These are phyloP conservation scores for Pristionchus entomophagus DNA, from an alignment of 2,888 invertebrate species.

Conservation along the genomic window DNA sequence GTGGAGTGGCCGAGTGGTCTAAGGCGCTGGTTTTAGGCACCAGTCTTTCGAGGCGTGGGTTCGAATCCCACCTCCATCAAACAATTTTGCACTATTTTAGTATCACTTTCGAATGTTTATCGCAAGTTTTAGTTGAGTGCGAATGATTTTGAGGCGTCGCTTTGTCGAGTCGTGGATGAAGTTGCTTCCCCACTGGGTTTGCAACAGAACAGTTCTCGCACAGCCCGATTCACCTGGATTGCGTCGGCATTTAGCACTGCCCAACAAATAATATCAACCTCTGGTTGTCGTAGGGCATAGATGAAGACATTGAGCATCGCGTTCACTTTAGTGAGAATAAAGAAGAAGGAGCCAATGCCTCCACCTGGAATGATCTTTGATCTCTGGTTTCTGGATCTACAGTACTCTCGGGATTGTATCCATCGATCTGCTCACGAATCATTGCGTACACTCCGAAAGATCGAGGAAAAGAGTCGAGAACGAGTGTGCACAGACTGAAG, in stretches of 20 bases:
- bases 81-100: background rate
- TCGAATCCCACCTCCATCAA: slow-evolving; percentile 49
- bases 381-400: background rate
- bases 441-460: slow-evolving; percentile 42
- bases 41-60: slow-evolving; percentile 80
- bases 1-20: slow-evolving; percentile 86
- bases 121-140: background rate
- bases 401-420: slow-evolving; percentile 38
- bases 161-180: background rate
- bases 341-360: slow-evolving; percentile 45
- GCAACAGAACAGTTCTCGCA: slow-evolving; percentile 24
- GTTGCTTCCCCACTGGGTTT: background rate
- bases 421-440: slow-evolving; percentile 31
- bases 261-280: background rate
- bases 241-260: background rate
- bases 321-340: slow-evolving; percentile 43
- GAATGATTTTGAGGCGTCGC: background rate
- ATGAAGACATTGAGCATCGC: slow-evolving; percentile 47
- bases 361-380: background rate
- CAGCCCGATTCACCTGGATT: slow-evolving; percentile 27
- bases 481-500: slow-evolving; percentile 29
- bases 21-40: slow-evolving; percentile 91
- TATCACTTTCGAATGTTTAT: background rate
- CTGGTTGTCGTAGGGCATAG: slow-evolving; percentile 37
- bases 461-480: slow-evolving; percentile 38